A percentile compares a stretch with the other conserved stretches of the same genome.
phyloP scores from a whole-genome alignment of 1,140 invertebrate species.

The Brachionus plicatilis region DNA sequence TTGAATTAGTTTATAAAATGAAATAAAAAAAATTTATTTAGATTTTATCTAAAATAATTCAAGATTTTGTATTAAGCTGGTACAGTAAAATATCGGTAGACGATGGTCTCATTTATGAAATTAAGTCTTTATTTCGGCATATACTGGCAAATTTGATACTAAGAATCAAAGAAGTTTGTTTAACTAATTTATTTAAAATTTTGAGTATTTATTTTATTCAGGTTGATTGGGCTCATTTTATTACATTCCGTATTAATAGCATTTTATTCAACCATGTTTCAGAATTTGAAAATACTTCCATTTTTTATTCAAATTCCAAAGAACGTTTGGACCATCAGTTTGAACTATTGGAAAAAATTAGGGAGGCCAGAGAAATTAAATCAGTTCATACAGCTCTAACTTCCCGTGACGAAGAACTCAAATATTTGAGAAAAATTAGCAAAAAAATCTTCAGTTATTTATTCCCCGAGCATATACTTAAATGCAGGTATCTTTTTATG shows the following conservation, averaged over 20 bases:
- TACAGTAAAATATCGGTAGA: slow-evolving; percentile 28
- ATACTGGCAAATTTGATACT: slow-evolving; percentile 7
- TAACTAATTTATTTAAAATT: not conserved
- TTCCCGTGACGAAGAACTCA: slow-evolving; percentile 8
- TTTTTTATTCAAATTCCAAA: not conserved
- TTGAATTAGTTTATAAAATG: not conserved
- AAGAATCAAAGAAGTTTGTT: not conserved
- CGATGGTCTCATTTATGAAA: slow-evolving; percentile 5
- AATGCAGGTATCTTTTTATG: slow-evolving; percentile 8
- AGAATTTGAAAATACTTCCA: not conserved
- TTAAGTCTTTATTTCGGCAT: not conserved
- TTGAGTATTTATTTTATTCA: not conserved
- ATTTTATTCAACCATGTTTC: slow-evolving; percentile 6
- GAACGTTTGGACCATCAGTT: not conserved
- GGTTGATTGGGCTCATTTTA: slow-evolving; percentile 14
- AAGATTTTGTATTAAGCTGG: slow-evolving; percentile 34
- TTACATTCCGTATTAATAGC: not conserved
- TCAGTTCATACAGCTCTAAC: not conserved
- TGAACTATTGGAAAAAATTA: not conserved
- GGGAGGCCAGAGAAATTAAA: not conserved
- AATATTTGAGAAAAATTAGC: not conserved
- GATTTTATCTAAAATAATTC: slow-evolving; percentile 10
- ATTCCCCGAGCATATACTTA: not conserved
- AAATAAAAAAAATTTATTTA: not conserved
- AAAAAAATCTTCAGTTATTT: not conserved